Percentiles rank a stretch among this genome's conserved stretches.
These are phyloP conservation scores for Magallana nippona DNA, from an alignment of 2,888 invertebrate species.

Conservation along the genomic window DNA sequence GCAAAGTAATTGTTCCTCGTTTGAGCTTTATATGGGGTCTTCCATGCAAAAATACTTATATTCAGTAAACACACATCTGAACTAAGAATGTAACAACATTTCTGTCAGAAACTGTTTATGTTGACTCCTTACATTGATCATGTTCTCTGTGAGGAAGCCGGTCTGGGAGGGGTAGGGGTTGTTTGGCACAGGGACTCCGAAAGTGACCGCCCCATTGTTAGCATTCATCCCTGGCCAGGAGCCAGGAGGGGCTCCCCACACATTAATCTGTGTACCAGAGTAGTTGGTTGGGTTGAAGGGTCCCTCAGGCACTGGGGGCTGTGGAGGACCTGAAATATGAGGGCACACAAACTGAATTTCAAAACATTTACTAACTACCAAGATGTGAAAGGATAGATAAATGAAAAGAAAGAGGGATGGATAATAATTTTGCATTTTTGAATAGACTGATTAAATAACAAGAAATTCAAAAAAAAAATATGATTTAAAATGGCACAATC, in stretches of 20 bases:
- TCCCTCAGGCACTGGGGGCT: slow-evolving; percentile 74
- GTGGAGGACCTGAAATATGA: slow-evolving; percentile 46
- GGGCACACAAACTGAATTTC: too few species aligned
- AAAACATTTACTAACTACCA: too few species aligned
- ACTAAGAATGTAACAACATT: too few species aligned
- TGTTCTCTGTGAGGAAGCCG: slow-evolving; percentile 78
- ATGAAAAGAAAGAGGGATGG: too few species aligned
- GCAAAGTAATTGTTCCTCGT: too few species aligned
- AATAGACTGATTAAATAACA: not conserved
- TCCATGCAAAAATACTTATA: too few species aligned
- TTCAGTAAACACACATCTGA: too few species aligned
- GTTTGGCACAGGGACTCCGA: slow-evolving; percentile 61
- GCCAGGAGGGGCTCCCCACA: slow-evolving; percentile 77
- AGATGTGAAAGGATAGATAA: too few species aligned
- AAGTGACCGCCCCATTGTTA: slow-evolving; percentile 58
- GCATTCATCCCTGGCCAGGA: slow-evolving; percentile 61
- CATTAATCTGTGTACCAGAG: slow-evolving; percentile 80
- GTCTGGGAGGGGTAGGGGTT: slow-evolving; percentile 74
- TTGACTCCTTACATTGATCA: slow-evolving; percentile 70
- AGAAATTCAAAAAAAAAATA: too few species aligned
- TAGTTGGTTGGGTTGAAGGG: slow-evolving; percentile 79
- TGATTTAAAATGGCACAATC: not conserved
- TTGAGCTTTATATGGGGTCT: too few species aligned
- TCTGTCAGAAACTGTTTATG: not conserved
- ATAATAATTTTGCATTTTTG: too few species aligned